Conservation (phyloP, 2,797 vertebrate genomes). For the Syngnathus acus region DNA sequence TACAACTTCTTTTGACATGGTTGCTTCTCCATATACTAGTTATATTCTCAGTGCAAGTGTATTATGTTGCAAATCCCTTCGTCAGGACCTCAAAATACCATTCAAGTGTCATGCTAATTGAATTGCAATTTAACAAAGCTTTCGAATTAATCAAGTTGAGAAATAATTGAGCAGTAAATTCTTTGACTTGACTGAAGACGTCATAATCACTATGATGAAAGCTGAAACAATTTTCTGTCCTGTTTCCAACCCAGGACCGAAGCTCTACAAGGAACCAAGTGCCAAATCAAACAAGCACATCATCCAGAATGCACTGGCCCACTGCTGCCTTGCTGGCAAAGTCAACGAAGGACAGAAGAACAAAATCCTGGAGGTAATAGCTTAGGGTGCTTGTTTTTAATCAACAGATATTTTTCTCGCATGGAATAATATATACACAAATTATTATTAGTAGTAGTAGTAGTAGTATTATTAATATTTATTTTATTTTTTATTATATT, state of each 20-base stretch:
- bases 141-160: background rate
- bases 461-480: too few species aligned
- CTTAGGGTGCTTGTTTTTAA: background rate
- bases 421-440: background rate
- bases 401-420: too few species aligned
- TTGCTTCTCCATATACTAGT: background rate
- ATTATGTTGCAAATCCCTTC: background rate
- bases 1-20: background rate
- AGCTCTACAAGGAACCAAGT: constrained; percentile 96
- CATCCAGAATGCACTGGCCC: constrained; percentile 92
- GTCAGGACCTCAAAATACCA: background rate
- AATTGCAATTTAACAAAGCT: background rate
- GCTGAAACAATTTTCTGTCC: background rate
- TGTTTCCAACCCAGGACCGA: constrained; percentile 78
- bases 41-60: background rate
- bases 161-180: background rate
- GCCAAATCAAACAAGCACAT: constrained; percentile 99
- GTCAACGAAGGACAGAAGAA: constrained; percentile 98
- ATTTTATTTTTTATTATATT: too few species aligned
- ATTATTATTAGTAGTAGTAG: background rate
- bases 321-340: constrained; percentile 96
- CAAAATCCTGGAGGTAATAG: constrained; percentile 92
- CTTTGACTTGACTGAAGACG: background rate
- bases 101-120: background rate
- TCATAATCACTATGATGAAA: background rate